Evolutionary conservation across 2,888 invertebrate genomes (phyloP).

Genomic region (Phytoseiulus persimilis): DNA sequence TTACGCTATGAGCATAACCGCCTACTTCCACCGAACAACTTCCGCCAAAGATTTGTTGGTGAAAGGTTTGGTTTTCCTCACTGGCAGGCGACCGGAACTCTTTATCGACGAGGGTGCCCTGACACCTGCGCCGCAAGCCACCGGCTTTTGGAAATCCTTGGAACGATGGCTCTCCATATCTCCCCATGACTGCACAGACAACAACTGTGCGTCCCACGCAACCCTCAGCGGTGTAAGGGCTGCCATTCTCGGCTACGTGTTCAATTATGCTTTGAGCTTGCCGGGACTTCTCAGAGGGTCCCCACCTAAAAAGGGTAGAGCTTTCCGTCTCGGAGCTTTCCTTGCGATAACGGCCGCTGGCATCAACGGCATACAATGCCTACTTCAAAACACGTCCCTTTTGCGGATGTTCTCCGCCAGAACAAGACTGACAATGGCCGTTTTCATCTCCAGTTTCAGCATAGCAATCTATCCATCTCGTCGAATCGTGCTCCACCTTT

Average conservation of each 20-base stretch:
- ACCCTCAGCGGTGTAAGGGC: not conserved
- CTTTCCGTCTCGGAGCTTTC: not conserved
- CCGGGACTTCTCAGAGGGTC: not conserved
- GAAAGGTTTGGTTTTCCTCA: not conserved
- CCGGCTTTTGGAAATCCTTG: not conserved
- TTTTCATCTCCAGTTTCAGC: not conserved
- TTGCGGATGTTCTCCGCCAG: not conserved
- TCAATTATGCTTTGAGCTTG: not conserved
- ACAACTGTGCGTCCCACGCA: not conserved
- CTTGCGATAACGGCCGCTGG: not conserved
- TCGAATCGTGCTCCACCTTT: not conserved
- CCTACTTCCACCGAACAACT: not conserved
- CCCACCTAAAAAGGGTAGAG: not conserved
- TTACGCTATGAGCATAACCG: not conserved
- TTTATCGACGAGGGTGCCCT: not conserved
- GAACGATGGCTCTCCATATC: not conserved
- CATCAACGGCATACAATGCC: not conserved
- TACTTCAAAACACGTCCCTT: not conserved
- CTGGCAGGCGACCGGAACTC: not conserved
- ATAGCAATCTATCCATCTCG: conserved; percentile 26
- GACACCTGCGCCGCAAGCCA: not conserved
- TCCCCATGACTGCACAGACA: not conserved
- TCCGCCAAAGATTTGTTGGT: not conserved
- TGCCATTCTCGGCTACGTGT: not conserved
- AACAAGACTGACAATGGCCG: not conserved